Conservation (phyloP, 2,113 vertebrate genomes). For the Pygoscelis antarcticus region DNA sequence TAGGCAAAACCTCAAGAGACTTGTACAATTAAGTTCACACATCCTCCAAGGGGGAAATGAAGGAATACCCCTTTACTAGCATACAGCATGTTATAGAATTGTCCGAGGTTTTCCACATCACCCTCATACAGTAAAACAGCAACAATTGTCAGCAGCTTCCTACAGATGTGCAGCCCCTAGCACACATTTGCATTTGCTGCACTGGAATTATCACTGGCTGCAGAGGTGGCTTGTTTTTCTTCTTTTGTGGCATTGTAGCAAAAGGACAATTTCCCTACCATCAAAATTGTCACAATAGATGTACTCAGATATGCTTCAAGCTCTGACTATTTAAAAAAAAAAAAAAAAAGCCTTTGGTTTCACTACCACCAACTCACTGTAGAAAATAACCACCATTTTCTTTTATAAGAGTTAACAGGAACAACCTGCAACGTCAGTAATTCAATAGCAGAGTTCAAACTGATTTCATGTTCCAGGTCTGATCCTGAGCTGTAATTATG, state of each 20-base stretch:
- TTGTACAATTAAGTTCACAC: neutral
- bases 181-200: neutral
- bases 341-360: neutral
- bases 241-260: neutral
- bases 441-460: neutral
- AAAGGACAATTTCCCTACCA: neutral
- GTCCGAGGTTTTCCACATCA: neutral
- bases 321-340: neutral
- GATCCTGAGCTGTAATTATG: neutral
- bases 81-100: accelerated
- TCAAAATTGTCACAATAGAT: neutral
- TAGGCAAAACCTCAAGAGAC: neutral
- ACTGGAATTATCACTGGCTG: neutral
- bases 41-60: conserved; percentile 9
- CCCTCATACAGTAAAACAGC: neutral
- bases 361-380: neutral
- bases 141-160: neutral
- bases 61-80: neutral
- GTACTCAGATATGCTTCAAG: neutral
- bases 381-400: neutral
- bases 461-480: neutral
- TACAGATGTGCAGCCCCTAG: neutral
- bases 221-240: neutral
- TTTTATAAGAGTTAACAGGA: neutral
- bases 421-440: neutral